Conservation (phyloP, 2,888 invertebrate species). For the Aleiodes leptofemur region DNA sequence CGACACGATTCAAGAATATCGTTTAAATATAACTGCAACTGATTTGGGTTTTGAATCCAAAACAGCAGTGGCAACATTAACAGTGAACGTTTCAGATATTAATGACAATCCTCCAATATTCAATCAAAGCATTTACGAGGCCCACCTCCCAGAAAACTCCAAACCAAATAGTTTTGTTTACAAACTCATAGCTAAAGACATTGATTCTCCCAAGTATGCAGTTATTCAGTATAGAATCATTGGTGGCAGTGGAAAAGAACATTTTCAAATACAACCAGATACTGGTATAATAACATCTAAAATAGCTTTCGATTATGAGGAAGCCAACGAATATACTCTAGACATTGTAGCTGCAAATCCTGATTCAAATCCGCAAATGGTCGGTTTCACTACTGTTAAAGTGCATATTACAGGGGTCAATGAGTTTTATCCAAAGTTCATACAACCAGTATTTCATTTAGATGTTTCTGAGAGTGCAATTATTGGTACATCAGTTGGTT, state of each 20-base stretch:
- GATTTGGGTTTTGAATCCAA: conserved; percentile 90
- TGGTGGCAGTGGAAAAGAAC: conserved; percentile 84
- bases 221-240: conserved; percentile 89
- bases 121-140: conserved; percentile 85
- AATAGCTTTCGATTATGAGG: conserved; percentile 91
- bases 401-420: conserved; percentile 91
- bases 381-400: conserved; percentile 83
- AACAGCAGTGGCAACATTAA: conserved; percentile 86
- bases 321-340: conserved; percentile 84
- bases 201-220: conserved; percentile 92
- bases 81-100: conserved; percentile 92
- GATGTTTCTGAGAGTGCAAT: conserved; percentile 95
- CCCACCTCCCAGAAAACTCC: conserved; percentile 89
- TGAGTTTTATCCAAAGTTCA: conserved; percentile 91
- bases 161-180: conserved; percentile 85
- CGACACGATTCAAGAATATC: conserved; percentile 89
- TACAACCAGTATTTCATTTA: conserved; percentile 93
- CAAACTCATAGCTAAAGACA: conserved; percentile 85
- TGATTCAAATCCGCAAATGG: conserved; percentile 83
- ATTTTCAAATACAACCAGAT: conserved; percentile 86
- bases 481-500: conserved; percentile 89
- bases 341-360: conserved; percentile 92
- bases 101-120: conserved; percentile 95
- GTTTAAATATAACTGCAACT: conserved; percentile 89
- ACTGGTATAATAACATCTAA: conserved; percentile 87